Percentiles rank a stretch among this genome's conserved stretches.
Conservation (phyloP, 2,888 invertebrate species). For the Embidobia sp. region DNA sequence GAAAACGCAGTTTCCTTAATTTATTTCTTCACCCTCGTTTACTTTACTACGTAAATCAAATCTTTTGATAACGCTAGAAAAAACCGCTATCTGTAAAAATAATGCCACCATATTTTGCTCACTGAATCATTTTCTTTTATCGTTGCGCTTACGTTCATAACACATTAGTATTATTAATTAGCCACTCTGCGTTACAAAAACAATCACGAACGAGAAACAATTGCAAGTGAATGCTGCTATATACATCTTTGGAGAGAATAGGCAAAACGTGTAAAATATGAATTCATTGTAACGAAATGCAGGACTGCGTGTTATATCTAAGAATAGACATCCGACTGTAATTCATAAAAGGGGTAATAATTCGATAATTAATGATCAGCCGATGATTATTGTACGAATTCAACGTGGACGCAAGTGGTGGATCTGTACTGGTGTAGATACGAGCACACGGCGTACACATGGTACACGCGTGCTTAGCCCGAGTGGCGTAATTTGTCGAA, state of each 20-base stretch:
- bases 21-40: too few species aligned
- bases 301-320: slow-evolving; percentile 24
- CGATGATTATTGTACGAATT: slow-evolving; percentile 57
- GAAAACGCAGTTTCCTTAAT: too few species aligned
- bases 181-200: background rate
- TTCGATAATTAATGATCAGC: slow-evolving; percentile 48
- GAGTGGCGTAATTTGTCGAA: slow-evolving; percentile 61
- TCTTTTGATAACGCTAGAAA: too few species aligned
- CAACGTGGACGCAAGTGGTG: slow-evolving; percentile 26
- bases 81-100: too few species aligned
- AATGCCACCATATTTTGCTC: too few species aligned
- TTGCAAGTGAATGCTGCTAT: background rate
- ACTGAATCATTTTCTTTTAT: too few species aligned
- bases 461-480: slow-evolving; percentile 59
- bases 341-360: slow-evolving; percentile 51
- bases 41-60: too few species aligned
- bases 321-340: slow-evolving; percentile 36
- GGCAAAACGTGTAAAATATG: slow-evolving; percentile 23
- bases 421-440: slow-evolving; percentile 31
- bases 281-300: slow-evolving; percentile 33
- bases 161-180: too few species aligned
- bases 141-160: too few species aligned
- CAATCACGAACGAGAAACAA: slow-evolving; percentile 1
- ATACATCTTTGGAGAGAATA: slow-evolving; percentile 1
- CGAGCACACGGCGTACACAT: slow-evolving; percentile 38